Percentiles rank a stretch among this genome's conserved stretches.
Conservation (phyloP, 2,113 vertebrate species). For the Hyperoodon ampullatus region DNA sequence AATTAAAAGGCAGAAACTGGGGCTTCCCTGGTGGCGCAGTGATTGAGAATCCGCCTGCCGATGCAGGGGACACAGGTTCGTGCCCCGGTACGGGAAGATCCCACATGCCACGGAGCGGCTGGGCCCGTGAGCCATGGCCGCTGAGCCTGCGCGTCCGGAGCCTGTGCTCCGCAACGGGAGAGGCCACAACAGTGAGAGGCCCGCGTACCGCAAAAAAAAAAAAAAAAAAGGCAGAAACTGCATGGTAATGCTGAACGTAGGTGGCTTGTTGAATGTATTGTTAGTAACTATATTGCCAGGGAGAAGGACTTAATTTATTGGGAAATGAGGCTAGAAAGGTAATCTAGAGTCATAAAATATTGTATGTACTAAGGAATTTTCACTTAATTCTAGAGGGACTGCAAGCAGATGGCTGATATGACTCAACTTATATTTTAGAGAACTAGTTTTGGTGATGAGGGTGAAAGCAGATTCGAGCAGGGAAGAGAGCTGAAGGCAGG, state of each 20-base stretch:
- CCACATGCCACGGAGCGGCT: no score
- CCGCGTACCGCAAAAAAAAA: no score
- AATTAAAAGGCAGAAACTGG: not conserved
- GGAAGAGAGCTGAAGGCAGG: no score
- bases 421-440: not conserved
- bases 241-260: not conserved
- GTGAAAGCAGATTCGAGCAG: not conserved
- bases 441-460: not conserved
- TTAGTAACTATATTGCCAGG: not conserved
- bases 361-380: not conserved
- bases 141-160: no score
- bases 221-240: not conserved
- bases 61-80: no score
- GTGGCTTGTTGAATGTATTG: not conserved
- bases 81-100: no score
- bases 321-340: not conserved
- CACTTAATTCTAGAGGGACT: not conserved
- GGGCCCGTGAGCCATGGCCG: no score
- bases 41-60: no score
- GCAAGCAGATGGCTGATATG: not conserved
- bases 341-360: not conserved
- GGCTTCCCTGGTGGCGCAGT: no score
- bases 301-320: not conserved
- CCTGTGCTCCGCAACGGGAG: no score
- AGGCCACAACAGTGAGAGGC: no score